Base-by-base conservation (phyloP, 35 echinoderm and acorn worm genomes). In the Lytechinus variegatus region DNA sequence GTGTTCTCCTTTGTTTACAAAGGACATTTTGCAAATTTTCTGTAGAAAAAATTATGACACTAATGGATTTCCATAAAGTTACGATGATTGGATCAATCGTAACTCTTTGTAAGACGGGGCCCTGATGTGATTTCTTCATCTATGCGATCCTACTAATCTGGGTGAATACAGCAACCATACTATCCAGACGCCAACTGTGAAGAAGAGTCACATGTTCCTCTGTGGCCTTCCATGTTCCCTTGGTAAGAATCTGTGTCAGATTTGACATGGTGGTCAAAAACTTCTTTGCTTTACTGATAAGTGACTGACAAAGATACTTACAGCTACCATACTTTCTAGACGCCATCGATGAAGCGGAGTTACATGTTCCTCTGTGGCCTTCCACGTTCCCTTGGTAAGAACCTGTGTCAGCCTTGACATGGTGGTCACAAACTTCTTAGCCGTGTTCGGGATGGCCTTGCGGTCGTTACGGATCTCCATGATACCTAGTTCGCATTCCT, bases 401-500 rank as follows among this genome's bases (percentile, higher is more conserved):
- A 97, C 96, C 21, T 95, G 94, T 6, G 97, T 92, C 89, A 99
- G 52, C 54, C 97, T 90, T 12, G 89, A 90, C 95, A 97, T 96
- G 54, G 91, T 97, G 28, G 95, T 97, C 7, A 95, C 71, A 97
- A 99, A 99, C 95, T 97, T 99, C 97, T 99, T 99, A 86, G 95
- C 60, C 9, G 98, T 72, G 55, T 99, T 99, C 3, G 96, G 94
- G n/a, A 99, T 94, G 54, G 98, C 98, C 86, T 97, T 97, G 5
- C 98, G 94, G 24, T 99, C 98, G 71, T 97, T 97, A 14, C 97
- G 95, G 9, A 99, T 96, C 94, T 99, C 98, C 54, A 94, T 86
- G 91, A 99, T 99, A n/a, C 98, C 98, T 10, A 99, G 94, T 61
- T 99, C 98, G 56, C 98, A 99, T 87, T 99, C 98, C 71, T 97